Conservation (phyloP, 2,113 vertebrate genomes). For the Meriones unguiculatus region DNA sequence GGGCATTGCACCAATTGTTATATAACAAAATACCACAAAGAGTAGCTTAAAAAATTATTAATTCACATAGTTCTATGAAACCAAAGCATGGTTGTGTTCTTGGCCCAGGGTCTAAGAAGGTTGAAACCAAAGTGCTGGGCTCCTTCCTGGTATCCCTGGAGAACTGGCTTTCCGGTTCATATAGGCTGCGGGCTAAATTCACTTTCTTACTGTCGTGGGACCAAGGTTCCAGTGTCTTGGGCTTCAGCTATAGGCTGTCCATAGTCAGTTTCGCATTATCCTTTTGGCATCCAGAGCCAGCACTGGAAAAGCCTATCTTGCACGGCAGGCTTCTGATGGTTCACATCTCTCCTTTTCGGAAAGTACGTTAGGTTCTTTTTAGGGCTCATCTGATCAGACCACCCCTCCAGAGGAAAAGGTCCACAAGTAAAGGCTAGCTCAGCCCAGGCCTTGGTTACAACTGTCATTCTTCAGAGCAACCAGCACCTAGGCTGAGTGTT, state of each 20-base stretch:
- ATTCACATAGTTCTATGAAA: neutral
- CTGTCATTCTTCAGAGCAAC: neutral
- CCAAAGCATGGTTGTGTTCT: neutral
- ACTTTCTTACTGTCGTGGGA: neutral
- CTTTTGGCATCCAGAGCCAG: neutral
- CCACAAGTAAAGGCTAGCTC: neutral
- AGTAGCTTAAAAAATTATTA: neutral
- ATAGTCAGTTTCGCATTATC: neutral
- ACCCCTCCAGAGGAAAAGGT: neutral
- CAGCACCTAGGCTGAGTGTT: neutral
- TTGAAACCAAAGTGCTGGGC: neutral
- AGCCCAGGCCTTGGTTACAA: neutral
- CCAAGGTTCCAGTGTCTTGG: neutral
- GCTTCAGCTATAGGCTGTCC: neutral
- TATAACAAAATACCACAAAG: slow-evolving; percentile 39
- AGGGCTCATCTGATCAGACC: neutral
- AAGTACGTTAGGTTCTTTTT: neutral
- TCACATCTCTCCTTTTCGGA: neutral
- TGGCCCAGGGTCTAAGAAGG: neutral
- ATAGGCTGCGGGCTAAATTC: neutral
- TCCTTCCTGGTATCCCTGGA: neutral
- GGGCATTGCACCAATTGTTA: neutral
- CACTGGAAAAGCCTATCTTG: neutral
- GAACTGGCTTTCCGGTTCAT: neutral
- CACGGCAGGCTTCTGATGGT: neutral